Evolutionary conservation across 2,888 invertebrate species (phyloP).

Genomic region (Lacanobia oleracea): DNA sequence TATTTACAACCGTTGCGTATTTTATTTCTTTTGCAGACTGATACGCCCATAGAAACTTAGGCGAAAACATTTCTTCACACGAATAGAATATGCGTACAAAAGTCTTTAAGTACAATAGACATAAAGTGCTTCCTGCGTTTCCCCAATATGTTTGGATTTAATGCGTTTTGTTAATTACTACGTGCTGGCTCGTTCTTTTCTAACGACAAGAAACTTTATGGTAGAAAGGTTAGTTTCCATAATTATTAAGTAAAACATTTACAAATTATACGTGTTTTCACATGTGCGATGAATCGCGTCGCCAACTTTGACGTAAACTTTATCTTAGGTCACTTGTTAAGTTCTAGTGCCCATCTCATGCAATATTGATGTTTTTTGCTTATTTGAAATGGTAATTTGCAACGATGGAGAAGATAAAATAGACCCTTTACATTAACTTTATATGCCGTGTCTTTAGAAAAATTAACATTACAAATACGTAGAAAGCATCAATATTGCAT

Average conservation of each 20-base stretch:
- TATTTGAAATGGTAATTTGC: constrained; percentile 55
- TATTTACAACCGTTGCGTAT: background rate
- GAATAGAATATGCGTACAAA: constrained; percentile 13
- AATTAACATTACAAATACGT: constrained; percentile 56
- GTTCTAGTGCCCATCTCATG: constrained; percentile 51
- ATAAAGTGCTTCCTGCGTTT: constrained; percentile 23
- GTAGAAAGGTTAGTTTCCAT: constrained; percentile 33
- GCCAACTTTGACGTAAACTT: constrained; percentile 40
- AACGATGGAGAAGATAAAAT: constrained; percentile 54
- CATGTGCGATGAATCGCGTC: constrained; percentile 49
- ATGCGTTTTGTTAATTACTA: constrained; percentile 41
- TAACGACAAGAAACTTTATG: constrained; percentile 41
- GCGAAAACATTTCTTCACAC: constrained; percentile 10
- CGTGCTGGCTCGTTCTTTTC: constrained; percentile 22
- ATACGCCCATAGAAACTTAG: constrained; percentile 15
- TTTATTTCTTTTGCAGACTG: constrained; percentile 20
- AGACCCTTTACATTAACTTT: constrained; percentile 47
- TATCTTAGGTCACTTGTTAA: constrained; percentile 46
- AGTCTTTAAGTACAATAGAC: background rate
- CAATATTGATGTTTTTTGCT: constrained; percentile 54
- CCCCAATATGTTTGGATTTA: constrained; percentile 39
- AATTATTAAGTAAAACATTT: constrained; percentile 56
- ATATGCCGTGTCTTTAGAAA: constrained; percentile 40
- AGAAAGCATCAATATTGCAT: constrained; percentile 43
- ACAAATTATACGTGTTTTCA: constrained; percentile 51